Base-by-base conservation (phyloP, 2,888 invertebrate species). In the Aromia moschata region DNA sequence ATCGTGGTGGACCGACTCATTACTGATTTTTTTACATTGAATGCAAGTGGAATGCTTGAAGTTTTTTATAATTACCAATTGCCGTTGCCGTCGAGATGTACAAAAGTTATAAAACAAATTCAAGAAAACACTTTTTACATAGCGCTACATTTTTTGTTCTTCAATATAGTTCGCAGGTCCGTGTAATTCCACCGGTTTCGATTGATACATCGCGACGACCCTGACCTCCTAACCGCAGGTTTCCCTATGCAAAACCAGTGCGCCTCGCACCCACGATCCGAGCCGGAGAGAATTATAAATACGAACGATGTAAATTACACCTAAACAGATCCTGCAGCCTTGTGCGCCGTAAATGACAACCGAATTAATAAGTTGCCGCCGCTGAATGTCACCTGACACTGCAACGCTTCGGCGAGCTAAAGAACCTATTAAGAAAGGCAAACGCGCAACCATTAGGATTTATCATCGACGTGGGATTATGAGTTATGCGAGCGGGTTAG, bases 401-500 rank as follows among this genome's bases (percentile, higher is more conserved):
- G 11, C n/a, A n/a, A 5, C 3, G 33, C 33, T 33, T 33, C 33
- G n/a, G 33, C 33, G n/a, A 33, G 11, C 33, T 3, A 33, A 33
- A 33, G 33, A 33, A 33, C 33, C 33, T 11, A 33, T 33, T 33
- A 33, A 33, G 33, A 33, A 33, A n/a, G n/a, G 33, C n/a, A 33
- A 33, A 33, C n/a, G 33, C 2, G 11, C 33, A n/a, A 11, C 25
- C 11, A 33, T 33, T 33, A 7, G 33, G n/a, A 33, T 33, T 33
- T 33, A 11, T 33, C 33, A 33, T 33, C 11, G n/a, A 7, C n/a
- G 33, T 33, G 33, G 33, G 33, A 33, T 33, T 33, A 33, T 33
- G 33, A 11, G n/a, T 33, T 33, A 33, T 33, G 33, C n/a, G n/a
- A 33, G n/a, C n/a, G n/a, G n/a, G 2, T 33, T 10, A 33, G 33